These are phyloP conservation scores for Mycalesis mineus DNA, from an alignment of 2,888 invertebrate species.

Conservation along the genomic window DNA sequence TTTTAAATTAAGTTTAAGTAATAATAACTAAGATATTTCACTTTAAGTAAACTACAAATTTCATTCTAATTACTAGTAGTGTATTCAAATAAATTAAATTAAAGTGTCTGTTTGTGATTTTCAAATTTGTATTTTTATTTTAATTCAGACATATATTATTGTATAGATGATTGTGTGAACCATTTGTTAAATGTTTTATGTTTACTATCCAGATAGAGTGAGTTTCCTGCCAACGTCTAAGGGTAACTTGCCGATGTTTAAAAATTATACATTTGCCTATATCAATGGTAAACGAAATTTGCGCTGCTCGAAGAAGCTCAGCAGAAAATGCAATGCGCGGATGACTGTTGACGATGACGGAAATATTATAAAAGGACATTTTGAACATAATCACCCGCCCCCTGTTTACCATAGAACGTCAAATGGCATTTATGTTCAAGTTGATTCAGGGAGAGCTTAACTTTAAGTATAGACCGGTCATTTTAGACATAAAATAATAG, in stretches of 20 bases:
- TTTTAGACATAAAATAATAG: too few species aligned
- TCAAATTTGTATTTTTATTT: too few species aligned
- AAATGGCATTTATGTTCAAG: slow-evolving; percentile 18
- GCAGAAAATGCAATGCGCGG: slow-evolving; percentile 30
- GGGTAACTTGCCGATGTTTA: neutral
- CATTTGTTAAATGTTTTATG: too few species aligned
- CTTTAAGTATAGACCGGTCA: too few species aligned
- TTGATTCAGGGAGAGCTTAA: neutral
- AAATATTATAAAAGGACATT: slow-evolving; percentile 18
- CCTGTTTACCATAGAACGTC: slow-evolving; percentile 16
- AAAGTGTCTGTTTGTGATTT: too few species aligned
- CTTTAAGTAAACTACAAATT: too few species aligned
- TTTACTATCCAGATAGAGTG: neutral
- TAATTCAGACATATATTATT: too few species aligned
- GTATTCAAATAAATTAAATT: too few species aligned
- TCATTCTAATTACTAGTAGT: too few species aligned
- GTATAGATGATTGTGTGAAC: too few species aligned
- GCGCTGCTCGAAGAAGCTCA: slow-evolving; percentile 33
- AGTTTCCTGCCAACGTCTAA: neutral
- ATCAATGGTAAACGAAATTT: slow-evolving; percentile 25
- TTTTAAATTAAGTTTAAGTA: too few species aligned
- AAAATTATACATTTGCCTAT: slow-evolving; percentile 27
- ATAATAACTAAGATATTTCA: too few species aligned
- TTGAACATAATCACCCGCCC: slow-evolving; percentile 32
- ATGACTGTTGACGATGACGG: slow-evolving; percentile 29